phyloP scores from a whole-genome alignment of 2,113 vertebrate genomes.

The Daboia siamensis region DNA sequence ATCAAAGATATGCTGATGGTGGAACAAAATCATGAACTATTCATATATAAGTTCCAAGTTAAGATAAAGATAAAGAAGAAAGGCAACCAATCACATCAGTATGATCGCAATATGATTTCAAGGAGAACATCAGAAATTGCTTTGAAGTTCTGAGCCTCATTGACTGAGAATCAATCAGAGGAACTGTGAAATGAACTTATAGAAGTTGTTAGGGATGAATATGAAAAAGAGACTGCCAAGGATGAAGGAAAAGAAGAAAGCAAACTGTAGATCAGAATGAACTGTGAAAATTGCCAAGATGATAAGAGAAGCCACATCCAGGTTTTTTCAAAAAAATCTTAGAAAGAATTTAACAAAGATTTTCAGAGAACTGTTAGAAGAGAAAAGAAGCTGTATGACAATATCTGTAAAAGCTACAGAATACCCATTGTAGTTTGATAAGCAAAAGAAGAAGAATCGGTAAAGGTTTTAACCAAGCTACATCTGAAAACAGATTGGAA shows the following conservation, averaged over 20 bases:
- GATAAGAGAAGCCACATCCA: background rate
- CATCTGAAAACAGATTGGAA: background rate
- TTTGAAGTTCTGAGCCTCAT: background rate
- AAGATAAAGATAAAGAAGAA: background rate
- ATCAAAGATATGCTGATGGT: background rate
- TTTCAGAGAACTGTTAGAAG: background rate
- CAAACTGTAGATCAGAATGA: background rate
- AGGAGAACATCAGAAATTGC: background rate
- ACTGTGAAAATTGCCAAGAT: background rate
- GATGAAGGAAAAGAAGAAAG: background rate
- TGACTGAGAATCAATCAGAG: background rate
- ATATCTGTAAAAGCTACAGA: background rate
- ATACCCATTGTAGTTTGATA: background rate
- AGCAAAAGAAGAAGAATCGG: background rate
- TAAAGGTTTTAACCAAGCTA: background rate
- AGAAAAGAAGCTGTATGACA: background rate
- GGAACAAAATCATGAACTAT: background rate
- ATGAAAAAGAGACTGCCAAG: background rate
- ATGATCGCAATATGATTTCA: background rate
- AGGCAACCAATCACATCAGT: background rate
- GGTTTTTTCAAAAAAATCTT: background rate
- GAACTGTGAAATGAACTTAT: background rate
- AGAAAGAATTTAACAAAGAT: background rate
- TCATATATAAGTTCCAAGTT: background rate
- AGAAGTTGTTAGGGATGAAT: background rate